Evolutionary conservation across 2,888 invertebrate genomes (phyloP).

Genomic region (Pristionchus mayeri): DNA sequence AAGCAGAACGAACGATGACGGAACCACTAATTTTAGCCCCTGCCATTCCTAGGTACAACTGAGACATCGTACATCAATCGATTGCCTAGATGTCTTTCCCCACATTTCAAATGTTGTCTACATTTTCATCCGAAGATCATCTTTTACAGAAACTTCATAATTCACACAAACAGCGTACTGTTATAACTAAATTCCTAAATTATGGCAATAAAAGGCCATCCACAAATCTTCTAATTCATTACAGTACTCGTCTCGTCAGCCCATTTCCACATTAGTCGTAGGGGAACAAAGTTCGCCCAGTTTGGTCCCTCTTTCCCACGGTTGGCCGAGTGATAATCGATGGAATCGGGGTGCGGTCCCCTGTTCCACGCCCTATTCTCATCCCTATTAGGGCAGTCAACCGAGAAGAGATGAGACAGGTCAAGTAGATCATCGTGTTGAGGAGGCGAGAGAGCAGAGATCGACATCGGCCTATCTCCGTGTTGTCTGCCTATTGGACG

Average conservation of each 20-base stretch:
- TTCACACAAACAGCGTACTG: too few species aligned
- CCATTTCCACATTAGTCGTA: not conserved
- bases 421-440: not conserved
- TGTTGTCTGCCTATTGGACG: too few species aligned
- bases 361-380: slow-evolving; percentile 13
- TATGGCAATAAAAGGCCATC: too few species aligned
- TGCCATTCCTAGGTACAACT: too few species aligned
- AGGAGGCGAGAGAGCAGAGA: not conserved
- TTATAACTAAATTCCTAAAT: too few species aligned
- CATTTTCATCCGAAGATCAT: too few species aligned
- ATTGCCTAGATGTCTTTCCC: too few species aligned
- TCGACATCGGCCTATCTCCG: too few species aligned
- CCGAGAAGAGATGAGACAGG: not conserved
- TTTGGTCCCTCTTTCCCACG: slow-evolving; percentile 9
- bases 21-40: slow-evolving; percentile 6
- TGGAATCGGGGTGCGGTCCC: slow-evolving; percentile 6
- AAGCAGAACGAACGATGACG: slow-evolving; percentile 3
- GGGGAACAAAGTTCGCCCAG: slow-evolving; percentile 16
- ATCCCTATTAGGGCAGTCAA: not conserved
- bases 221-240: slow-evolving; percentile 6
- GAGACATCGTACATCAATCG: too few species aligned
- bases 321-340: slow-evolving; percentile 9
- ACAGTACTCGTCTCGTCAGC: not conserved
- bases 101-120: too few species aligned
- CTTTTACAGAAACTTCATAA: too few species aligned